Conservation (phyloP, 2,113 vertebrate genomes). For the Odocoileus virginianus region DNA sequence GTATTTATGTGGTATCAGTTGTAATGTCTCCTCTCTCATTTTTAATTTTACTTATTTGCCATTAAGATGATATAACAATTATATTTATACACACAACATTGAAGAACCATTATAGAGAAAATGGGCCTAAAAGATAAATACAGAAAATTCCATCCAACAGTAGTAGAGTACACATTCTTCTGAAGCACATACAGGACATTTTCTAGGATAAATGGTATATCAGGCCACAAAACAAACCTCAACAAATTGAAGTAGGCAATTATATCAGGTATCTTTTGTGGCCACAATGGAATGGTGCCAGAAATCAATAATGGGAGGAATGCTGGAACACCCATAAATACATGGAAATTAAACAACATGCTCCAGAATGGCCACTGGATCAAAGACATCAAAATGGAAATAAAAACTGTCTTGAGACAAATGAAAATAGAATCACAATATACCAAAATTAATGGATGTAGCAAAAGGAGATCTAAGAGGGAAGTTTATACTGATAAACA, state of each 20-base stretch:
- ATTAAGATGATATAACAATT: background rate
- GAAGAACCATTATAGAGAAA: background rate
- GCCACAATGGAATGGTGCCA: background rate
- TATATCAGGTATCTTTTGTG: background rate
- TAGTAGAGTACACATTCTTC: background rate
- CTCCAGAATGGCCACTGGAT: background rate
- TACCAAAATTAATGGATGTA: background rate
- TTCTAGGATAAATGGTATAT: background rate
- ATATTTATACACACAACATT: background rate
- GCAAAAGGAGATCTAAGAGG: background rate
- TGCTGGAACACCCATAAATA: background rate
- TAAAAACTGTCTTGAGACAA: background rate
- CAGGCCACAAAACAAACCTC: background rate
- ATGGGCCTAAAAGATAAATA: background rate
- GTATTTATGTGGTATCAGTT: background rate
- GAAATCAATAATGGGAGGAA: background rate
- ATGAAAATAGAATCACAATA: background rate
- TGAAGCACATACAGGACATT: background rate
- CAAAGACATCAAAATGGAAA: background rate
- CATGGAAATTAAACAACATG: background rate
- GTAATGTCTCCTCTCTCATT: background rate
- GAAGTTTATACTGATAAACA: background rate
- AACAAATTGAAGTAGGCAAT: background rate
- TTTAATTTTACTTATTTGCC: background rate
- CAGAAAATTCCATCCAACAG: background rate